phyloP scores from a whole-genome alignment of 2,888 invertebrate species.

The Drosophila testacea region DNA sequence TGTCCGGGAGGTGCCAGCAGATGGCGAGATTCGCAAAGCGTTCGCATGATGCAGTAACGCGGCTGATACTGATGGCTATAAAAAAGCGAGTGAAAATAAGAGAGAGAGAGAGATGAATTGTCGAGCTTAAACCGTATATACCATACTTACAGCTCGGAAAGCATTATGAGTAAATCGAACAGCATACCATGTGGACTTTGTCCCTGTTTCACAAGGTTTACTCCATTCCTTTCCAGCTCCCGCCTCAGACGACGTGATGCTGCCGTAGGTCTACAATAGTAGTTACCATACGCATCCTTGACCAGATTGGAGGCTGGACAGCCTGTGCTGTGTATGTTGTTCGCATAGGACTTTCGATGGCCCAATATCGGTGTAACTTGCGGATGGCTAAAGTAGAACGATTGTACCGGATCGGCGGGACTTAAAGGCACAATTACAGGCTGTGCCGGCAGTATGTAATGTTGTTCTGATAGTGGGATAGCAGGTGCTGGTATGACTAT shows the following conservation, averaged over 20 bases:
- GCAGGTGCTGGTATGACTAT: background rate
- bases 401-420: conserved; percentile 67
- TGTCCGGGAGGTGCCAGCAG: conserved; percentile 87
- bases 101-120: background rate
- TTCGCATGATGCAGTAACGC: conserved; percentile 87
- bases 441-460: conserved; percentile 24
- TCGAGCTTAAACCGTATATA: background rate
- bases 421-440: conserved; percentile 61
- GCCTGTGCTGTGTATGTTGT: conserved; percentile 39
- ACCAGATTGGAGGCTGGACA: conserved; percentile 64
- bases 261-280: conserved; percentile 53
- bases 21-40: conserved; percentile 89
- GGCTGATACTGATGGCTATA: conserved; percentile 74
- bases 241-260: conserved; percentile 46
- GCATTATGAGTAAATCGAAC: conserved; percentile 58
- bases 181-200: conserved; percentile 62
- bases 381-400: conserved; percentile 68
- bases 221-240: conserved; percentile 51
- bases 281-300: conserved; percentile 65
- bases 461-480: conserved; percentile 9
- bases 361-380: conserved; percentile 42
- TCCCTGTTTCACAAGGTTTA: conserved; percentile 38
- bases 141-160: conserved; percentile 56
- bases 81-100: background rate
- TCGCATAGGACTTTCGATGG: conserved; percentile 49